Conservation (phyloP, 1,140 invertebrate genomes). For the Lethrus apterus region DNA sequence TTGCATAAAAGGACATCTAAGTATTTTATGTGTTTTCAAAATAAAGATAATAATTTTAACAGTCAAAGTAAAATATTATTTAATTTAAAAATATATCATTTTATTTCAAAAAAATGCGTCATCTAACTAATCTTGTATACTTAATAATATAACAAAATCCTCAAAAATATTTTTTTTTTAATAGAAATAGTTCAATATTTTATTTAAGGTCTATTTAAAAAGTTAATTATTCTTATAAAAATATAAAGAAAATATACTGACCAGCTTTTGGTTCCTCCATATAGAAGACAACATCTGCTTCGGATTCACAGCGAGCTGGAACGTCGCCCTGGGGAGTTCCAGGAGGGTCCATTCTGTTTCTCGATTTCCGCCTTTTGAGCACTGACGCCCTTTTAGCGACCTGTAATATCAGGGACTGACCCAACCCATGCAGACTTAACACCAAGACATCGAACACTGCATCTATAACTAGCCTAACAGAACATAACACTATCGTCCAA, state of each 20-base stretch:
- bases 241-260: conserved; percentile 29
- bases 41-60: too few relatives aligned
- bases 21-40: too few relatives aligned
- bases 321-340: conserved; percentile 32
- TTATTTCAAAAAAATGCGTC: too few relatives aligned
- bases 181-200: too few relatives aligned
- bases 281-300: conserved; percentile 63
- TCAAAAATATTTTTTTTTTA: too few relatives aligned
- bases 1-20: too few relatives aligned
- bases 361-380: conserved; percentile 60
- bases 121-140: too few relatives aligned
- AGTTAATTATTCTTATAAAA: too few relatives aligned
- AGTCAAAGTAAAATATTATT: too few relatives aligned
- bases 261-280: conserved; percentile 61
- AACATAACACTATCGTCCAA: conserved; percentile 13
- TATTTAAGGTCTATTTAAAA: too few relatives aligned
- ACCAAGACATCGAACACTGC: conserved; percentile 42
- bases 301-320: conserved; percentile 45
- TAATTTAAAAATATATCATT: too few relatives aligned
- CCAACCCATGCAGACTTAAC: conserved; percentile 43
- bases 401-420: conserved; percentile 62
- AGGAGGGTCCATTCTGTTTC: conserved; percentile 57
- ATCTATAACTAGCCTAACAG: conserved; percentile 29
- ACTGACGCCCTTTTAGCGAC: conserved; percentile 67
- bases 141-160: too few relatives aligned